Percentiles rank a stretch among this genome's conserved stretches.
phyloP scores from a whole-genome alignment of 2,888 invertebrate genomes.

The Neoitamus cyanurus region DNA sequence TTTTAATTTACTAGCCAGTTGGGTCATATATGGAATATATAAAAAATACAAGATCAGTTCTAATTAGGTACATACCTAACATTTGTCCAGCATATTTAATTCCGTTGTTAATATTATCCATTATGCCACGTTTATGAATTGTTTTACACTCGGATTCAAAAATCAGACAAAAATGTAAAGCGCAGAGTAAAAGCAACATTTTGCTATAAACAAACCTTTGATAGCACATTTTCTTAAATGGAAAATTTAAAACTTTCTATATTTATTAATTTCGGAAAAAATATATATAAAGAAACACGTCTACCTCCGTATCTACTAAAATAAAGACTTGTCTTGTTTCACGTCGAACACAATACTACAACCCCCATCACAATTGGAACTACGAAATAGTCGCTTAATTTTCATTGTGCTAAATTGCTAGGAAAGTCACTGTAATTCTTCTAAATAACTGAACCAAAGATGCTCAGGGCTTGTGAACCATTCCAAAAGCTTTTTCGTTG shows the following conservation, averaged over 20 bases:
- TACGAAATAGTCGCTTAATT: background rate
- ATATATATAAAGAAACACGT: background rate
- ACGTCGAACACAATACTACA: background rate
- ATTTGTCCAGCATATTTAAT: constrained; percentile 64
- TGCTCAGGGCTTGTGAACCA: background rate
- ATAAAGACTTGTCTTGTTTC: background rate
- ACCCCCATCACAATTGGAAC: background rate
- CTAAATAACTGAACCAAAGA: background rate
- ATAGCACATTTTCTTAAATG: background rate
- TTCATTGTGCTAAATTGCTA: background rate
- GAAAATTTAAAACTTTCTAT: background rate
- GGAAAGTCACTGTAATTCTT: background rate
- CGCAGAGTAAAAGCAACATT: background rate
- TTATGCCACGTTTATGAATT: constrained; percentile 58
- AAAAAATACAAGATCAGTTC: too few relatives aligned
- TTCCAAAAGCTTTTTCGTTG: background rate
- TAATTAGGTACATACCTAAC: constrained; percentile 60
- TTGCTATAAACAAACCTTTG: background rate
- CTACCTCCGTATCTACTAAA: background rate
- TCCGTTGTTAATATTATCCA: constrained; percentile 63
- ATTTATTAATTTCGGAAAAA: background rate
- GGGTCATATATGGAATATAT: too few relatives aligned
- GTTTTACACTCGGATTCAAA: constrained; percentile 48
- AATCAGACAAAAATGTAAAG: background rate
- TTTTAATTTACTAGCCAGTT: too few relatives aligned